Evolutionary conservation across 2,888 invertebrate species (phyloP), one percentile per base, ranked within the genome.

Genomic region (Tiliacea aurago): DNA sequence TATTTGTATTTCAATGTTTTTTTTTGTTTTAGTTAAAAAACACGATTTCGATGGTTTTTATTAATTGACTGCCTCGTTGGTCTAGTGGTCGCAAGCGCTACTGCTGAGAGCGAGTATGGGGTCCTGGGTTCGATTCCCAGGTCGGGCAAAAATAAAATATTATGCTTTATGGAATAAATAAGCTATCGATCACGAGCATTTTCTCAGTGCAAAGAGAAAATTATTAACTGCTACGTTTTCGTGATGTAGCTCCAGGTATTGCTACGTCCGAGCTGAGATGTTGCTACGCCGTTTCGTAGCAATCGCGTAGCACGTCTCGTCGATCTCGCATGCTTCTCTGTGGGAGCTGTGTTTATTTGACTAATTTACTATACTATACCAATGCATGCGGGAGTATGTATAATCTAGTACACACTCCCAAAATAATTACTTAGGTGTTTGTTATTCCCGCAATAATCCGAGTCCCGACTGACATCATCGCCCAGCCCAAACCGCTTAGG

Each of bases 211-310:
- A 20, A 55, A 56, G 13, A 18, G 18, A n/a, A 55, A 13, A 33
- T 47, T 13, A 45, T 15, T 33, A n/a, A n/a, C 23, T 33, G 58
- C 49, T 78, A 45, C 43, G 56, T 20, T 43, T 43, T 58, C 56
- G 43, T 37, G 28, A n/a, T 37, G 28, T 41, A 6, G 23, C 61
- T 18, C 23, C 18, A 43, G 18, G 23, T 43, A 18, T n/a, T 37
- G 58, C 79, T 78, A 51, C 71, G 51, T n/a, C 13, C 18, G 4
- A 59, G 45, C 4, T n/a, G 15, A 13, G 28, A 47, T 71, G 20
- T 41, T 41, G 75, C 79, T 79, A 75, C 75, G 79, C 28, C 41
- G 13, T 71, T 75, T 79, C 79, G 75, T 75, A 75, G 74, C 79
- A 70, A 11, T 11, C 28, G 9, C 79, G 70, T 74, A 78, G 79